Conservation (phyloP, 1,140 invertebrate genomes). For the Halotydeus destructor region DNA sequence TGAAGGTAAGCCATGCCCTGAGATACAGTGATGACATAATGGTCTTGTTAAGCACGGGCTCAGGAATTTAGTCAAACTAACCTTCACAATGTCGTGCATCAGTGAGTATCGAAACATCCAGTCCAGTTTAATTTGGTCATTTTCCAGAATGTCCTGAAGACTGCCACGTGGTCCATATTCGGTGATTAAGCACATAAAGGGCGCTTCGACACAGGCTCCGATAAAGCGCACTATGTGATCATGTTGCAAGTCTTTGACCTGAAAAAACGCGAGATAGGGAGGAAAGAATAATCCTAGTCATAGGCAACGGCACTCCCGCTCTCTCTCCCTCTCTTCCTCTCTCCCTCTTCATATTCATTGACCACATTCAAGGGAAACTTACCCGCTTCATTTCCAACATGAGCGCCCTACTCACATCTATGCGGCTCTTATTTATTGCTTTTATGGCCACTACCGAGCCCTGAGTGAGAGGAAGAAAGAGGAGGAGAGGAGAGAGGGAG, state of each 20-base stretch:
- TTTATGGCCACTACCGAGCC: conserved; percentile 70
- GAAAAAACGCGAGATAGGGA: background rate
- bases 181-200: conserved; percentile 44
- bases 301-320: too few species aligned
- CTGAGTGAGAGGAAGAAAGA: conserved; percentile 23
- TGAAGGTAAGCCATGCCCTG: conserved; percentile 80
- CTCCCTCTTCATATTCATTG: too few species aligned
- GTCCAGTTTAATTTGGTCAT: conserved; percentile 88
- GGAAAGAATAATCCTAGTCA: background rate
- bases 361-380: too few species aligned
- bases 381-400: conserved; percentile 72
- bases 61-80: conserved; percentile 62
- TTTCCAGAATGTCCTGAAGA: conserved; percentile 58
- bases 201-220: conserved; percentile 51
- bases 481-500: background rate
- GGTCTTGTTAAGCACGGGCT: background rate
- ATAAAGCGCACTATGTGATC: conserved; percentile 66
- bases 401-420: conserved; percentile 61
- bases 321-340: too few species aligned
- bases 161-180: conserved; percentile 38
- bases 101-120: conserved; percentile 62
- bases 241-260: conserved; percentile 41
- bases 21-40: conserved; percentile 3
- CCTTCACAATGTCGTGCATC: conserved; percentile 42
- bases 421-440: conserved; percentile 41